A percentile compares a stretch with the other conserved stretches of the same genome.
These are phyloP conservation scores for Platycheirus rosarum DNA, from an alignment of 2,888 invertebrate species.

Conservation along the genomic window DNA sequence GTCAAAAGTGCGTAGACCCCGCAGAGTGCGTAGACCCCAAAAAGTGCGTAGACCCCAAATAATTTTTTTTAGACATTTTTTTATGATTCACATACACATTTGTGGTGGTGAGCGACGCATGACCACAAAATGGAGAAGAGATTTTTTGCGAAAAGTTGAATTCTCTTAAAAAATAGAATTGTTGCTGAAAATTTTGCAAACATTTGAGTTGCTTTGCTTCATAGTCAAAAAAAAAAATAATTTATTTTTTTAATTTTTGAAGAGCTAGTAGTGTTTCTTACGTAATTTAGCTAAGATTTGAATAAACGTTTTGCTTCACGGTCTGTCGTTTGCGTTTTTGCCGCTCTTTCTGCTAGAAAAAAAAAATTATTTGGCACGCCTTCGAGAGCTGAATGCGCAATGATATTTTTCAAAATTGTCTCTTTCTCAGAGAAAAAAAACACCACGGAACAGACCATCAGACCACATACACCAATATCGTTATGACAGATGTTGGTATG, in stretches of 20 bases:
- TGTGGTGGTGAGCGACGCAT: not conserved
- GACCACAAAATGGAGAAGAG: slow-evolving; percentile 32
- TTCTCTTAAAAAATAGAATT: slow-evolving; percentile 44
- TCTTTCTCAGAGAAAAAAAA: slow-evolving; percentile 9
- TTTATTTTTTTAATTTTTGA: not conserved
- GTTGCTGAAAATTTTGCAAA: slow-evolving; percentile 32
- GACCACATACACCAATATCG: too few relatives aligned
- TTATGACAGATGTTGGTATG: too few relatives aligned
- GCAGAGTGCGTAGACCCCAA: slow-evolving; percentile 65
- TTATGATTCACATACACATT: slow-evolving; percentile 44
- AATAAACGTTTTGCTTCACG: slow-evolving; percentile 7
- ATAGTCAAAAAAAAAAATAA: not conserved
- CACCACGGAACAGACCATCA: too few relatives aligned
- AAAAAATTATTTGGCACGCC: slow-evolving; percentile 23
- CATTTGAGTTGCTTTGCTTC: not conserved
- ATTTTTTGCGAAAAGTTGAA: slow-evolving; percentile 11
- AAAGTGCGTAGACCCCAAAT: slow-evolving; percentile 70
- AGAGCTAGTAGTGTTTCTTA: slow-evolving; percentile 16
- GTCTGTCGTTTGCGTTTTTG: slow-evolving; percentile 19
- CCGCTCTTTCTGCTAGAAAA: not conserved
- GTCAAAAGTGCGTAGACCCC: slow-evolving; percentile 42
- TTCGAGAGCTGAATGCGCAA: slow-evolving; percentile 36
- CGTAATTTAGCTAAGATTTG: slow-evolving; percentile 41
- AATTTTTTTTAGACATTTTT: slow-evolving; percentile 27
- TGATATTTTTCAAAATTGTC: slow-evolving; percentile 5